Evolutionary conservation across 1,140 invertebrate species (phyloP), one percentile per base, ranked within the genome.

Genomic region (Megalopta genalis): DNA sequence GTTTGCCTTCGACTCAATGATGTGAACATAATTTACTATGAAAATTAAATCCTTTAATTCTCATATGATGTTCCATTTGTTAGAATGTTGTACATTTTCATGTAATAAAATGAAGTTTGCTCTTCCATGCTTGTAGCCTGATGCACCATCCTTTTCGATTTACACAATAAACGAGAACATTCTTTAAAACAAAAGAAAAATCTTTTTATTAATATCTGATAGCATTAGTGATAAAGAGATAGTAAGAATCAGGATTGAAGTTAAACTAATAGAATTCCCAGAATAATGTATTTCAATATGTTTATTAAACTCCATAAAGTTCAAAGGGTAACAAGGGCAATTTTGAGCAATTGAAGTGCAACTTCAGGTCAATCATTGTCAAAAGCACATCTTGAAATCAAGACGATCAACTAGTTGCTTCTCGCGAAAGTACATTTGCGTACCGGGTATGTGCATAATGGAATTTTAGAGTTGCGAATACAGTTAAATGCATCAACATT

Each of bases 61-160:
- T 72, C 69, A 79, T 79, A 79, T 69, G 54, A 78, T 83, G 65
- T 83, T 83, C 49, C 70, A 83, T 59, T 54, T 63, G 76, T 74
- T 37, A 70, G 54, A 83, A 69, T 54, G 77, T 78, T 83, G 66
- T 79, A 84, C 81, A 80, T 74, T 84, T 84, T 84, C 82, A 80
- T 79, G 42, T 83, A 84, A 84, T 84, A 84, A 84, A 84, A 84
- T 66, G 46, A 70, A 37, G 77, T 74, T 83, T 74, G 66, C 27
- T 78, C 76, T 78, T 72, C 60, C 42, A 72, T 10, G 7, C 5
- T 60, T 9, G 57, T n/a, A 10, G 3, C 1, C 16, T 37, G 9
- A 60, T 37, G 49, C 69, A 70, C 5, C 12, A 14, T 64, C n/a
- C n/a, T 59, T 42, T 12, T 46, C 18, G 63, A 21, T 32, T 32